phyloP scores from a whole-genome alignment of 2,888 invertebrate species.

The Terebella lapidaria region DNA sequence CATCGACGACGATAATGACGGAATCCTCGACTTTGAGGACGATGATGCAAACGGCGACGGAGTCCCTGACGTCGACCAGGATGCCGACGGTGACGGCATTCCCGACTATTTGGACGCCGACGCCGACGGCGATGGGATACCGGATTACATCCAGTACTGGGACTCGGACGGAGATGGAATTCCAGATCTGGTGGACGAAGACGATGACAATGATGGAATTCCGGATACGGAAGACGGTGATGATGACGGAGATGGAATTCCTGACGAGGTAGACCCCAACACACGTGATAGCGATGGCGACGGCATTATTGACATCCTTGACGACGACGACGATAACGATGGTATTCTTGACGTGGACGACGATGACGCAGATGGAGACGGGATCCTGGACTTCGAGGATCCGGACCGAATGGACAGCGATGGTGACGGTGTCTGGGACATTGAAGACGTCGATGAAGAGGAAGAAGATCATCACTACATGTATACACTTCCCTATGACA shows the following conservation, averaged over 20 bases:
- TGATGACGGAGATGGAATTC: constrained; percentile 19
- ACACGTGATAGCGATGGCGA: constrained; percentile 4
- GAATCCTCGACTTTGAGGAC: constrained; percentile 4
- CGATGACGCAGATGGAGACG: constrained; percentile 41
- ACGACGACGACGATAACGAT: constrained; percentile 5
- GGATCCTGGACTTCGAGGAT: constrained; percentile 38
- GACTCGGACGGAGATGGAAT: constrained; percentile 31
- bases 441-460: not conserved
- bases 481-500: too few species aligned
- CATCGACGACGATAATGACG: constrained; percentile 16
- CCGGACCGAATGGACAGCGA: constrained; percentile 22
- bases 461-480: too few species aligned
- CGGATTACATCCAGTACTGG: not conserved
- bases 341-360: constrained; percentile 17
- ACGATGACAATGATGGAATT: constrained; percentile 33
- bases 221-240: constrained; percentile 32
- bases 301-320: not conserved
- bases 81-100: constrained; percentile 27
- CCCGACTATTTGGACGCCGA: constrained; percentile 25
- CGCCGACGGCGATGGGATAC: constrained; percentile 27
- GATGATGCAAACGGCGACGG: constrained; percentile 13
- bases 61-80: constrained; percentile 15
- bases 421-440: constrained; percentile 1
- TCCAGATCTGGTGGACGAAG: constrained; percentile 29
- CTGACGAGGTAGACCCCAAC: constrained; percentile 1